Conservation (phyloP, 2,113 vertebrate genomes). For the Cephalopterus ornatus region DNA sequence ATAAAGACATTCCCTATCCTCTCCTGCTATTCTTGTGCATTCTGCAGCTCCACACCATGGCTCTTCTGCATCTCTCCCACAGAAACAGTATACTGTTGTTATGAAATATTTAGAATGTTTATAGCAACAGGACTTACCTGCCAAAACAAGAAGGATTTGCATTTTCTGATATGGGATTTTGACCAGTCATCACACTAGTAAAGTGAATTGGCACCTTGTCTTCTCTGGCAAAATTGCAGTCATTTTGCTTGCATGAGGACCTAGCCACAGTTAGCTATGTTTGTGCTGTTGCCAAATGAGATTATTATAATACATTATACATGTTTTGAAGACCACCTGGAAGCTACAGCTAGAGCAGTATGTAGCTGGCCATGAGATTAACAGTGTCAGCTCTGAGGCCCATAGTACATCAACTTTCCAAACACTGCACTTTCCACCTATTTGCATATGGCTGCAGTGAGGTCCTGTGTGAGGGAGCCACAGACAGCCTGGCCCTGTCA, state of each 20-base stretch:
- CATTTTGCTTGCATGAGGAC: not conserved
- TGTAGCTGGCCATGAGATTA: not conserved
- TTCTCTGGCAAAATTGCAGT: not conserved
- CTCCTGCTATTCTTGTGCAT: not conserved
- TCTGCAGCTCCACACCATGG: not conserved
- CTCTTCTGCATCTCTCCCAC: not conserved
- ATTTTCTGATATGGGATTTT: not conserved
- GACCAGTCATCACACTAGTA: not conserved
- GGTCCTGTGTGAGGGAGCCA: fast-evolving
- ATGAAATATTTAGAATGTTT: not conserved
- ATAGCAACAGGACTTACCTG: not conserved
- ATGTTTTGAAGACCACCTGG: conserved; percentile 41
- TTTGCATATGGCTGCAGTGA: not conserved
- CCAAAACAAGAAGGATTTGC: not conserved
- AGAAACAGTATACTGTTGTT: not conserved
- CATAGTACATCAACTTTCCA: not conserved
- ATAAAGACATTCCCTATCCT: not conserved
- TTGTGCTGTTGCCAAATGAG: not conserved
- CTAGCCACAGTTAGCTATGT: not conserved
- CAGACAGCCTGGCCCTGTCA: not conserved
- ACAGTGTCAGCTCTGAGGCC: not conserved
- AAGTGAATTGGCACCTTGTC: not conserved
- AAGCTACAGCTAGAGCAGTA: not conserved
- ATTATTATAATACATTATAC: not conserved
- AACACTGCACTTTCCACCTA: not conserved